These are phyloP conservation scores for Elephas maximus DNA, from an alignment of 2,113 vertebrate genomes.

Conservation along the genomic window DNA sequence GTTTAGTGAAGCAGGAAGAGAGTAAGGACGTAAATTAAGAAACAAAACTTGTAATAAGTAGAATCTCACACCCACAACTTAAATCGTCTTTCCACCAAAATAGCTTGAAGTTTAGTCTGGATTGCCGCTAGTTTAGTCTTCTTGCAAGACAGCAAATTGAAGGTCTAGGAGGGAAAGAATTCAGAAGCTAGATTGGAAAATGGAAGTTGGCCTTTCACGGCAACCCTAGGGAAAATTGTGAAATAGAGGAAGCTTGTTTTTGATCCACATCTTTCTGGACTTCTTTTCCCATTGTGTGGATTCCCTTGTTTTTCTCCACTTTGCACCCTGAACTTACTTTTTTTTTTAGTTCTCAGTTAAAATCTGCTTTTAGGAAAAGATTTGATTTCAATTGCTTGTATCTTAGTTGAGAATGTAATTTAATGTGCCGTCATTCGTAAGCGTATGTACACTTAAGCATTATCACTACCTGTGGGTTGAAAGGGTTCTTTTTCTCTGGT, in stretches of 20 bases:
- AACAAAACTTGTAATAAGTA: not conserved
- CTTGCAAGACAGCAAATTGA: not conserved
- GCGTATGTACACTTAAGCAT: not conserved
- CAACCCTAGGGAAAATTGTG: not conserved
- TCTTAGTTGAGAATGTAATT: not conserved
- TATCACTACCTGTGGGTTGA: not conserved
- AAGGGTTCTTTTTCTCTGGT: not conserved
- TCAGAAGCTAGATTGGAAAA: not conserved
- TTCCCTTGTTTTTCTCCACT: not conserved
- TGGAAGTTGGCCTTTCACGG: not conserved
- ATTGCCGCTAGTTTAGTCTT: not conserved
- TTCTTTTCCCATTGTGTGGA: not conserved
- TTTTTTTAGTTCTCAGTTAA: not conserved
- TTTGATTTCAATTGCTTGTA: not conserved
- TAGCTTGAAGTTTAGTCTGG: not conserved
- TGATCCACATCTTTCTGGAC: not conserved
- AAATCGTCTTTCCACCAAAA: not conserved
- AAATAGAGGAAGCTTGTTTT: conserved; percentile 22
- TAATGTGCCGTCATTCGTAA: conserved; percentile 19
- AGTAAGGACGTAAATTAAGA: not conserved
- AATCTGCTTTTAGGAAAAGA: not conserved
- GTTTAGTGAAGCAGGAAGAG: not conserved
- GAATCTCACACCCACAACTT: not conserved
- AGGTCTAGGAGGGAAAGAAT: not conserved
- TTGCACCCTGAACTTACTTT: not conserved